Percentiles rank a stretch among this genome's conserved stretches.
phyloP scores from a whole-genome alignment of 2,113 vertebrate species.

The Ochotona curzoniae region DNA sequence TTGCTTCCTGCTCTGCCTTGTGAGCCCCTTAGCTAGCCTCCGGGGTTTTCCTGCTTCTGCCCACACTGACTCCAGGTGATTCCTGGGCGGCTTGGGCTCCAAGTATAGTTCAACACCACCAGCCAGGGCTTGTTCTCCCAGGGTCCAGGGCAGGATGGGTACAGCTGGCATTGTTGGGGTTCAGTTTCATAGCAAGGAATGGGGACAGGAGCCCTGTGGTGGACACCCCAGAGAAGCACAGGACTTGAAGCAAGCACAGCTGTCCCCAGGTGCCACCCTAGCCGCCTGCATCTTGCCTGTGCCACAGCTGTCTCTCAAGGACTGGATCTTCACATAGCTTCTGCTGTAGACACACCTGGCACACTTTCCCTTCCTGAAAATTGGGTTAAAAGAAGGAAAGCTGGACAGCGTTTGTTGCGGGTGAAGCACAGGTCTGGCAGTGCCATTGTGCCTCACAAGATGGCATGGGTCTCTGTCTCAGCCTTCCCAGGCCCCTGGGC shows the following conservation, averaged over 20 bases:
- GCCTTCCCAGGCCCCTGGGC: background rate
- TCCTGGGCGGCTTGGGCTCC: background rate
- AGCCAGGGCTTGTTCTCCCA: slow-evolving; percentile 70
- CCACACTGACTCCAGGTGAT: slow-evolving; percentile 63
- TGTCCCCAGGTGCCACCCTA: slow-evolving; percentile 56
- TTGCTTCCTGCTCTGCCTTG: slow-evolving; percentile 63
- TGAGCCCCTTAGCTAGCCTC: slow-evolving; percentile 47
- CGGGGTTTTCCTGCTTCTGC: slow-evolving; percentile 60
- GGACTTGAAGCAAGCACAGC: slow-evolving; percentile 68
- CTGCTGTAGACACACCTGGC: slow-evolving; percentile 72
- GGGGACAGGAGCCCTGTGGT: background rate
- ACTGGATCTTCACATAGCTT: slow-evolving; percentile 78
- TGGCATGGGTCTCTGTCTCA: slow-evolving; percentile 61
- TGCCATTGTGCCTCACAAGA: background rate
- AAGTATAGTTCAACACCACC: slow-evolving; percentile 37
- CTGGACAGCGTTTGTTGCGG: background rate
- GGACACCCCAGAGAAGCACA: slow-evolving; percentile 50
- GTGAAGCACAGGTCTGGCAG: slow-evolving; percentile 25
- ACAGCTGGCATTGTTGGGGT: slow-evolving; percentile 44
- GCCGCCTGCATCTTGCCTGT: slow-evolving; percentile 58
- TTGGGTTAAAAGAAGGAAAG: slow-evolving; percentile 14
- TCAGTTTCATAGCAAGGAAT: slow-evolving; percentile 68
- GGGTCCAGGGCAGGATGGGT: slow-evolving; percentile 69
- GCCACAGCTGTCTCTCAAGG: background rate
- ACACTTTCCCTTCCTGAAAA: slow-evolving; percentile 21